Base-by-base conservation (phyloP, 2,113 vertebrate species). In the Corvus cornix region DNA sequence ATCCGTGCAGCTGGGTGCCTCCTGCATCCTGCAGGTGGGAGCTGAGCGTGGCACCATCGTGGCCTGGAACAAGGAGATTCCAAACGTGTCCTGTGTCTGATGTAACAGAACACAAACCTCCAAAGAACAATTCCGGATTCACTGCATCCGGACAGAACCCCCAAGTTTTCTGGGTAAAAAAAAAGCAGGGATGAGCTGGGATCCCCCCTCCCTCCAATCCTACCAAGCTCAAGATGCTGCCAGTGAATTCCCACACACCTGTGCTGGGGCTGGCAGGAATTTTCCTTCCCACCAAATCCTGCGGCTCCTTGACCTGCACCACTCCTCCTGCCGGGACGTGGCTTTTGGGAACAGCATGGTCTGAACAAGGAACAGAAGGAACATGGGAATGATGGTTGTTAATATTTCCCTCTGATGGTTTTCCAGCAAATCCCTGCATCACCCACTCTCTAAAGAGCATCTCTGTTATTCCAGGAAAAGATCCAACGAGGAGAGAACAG, bases 1-100 rank as follows among this genome's bases (percentile, higher is more conserved):
- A 52, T 14, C 27, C 23, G 0, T 0, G 6, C 9, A 1, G 33
- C 0, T n/a, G 6, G 1, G 48, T 6, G 11, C 16, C 27, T 55
- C 16, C 48, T 13, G 41, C 19, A 0, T 2, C 11, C 39, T 7
- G 44, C 26, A 5, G 2, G 19, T 56, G 22, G 20, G 70, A 10
- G 35, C 18, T 4, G 24, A 10, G 9, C 3, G 0, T 11, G 9
- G 75, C 6, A 35, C 16, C 58, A 4, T 33, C 2, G 0, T 1
- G 49, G 81, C 82, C 91, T 90, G 85, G 16, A 81, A 81, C 4
- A 4, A 70, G 18, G 56, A 73, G 51, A 70, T 64, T 33, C 37
- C 69, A 51, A n/a, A 35, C 0, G 0, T 33, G 35, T 21, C 51
- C 23, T 41, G 37, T 3, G 6, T 7, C 8, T 2, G 48, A 33